Evolutionary conservation across 30 jellyfish, hydroid and myxozoan genomes (phyloP), one percentile per base, ranked within the genome.

Genomic region (Aurelia coerulea): DNA sequence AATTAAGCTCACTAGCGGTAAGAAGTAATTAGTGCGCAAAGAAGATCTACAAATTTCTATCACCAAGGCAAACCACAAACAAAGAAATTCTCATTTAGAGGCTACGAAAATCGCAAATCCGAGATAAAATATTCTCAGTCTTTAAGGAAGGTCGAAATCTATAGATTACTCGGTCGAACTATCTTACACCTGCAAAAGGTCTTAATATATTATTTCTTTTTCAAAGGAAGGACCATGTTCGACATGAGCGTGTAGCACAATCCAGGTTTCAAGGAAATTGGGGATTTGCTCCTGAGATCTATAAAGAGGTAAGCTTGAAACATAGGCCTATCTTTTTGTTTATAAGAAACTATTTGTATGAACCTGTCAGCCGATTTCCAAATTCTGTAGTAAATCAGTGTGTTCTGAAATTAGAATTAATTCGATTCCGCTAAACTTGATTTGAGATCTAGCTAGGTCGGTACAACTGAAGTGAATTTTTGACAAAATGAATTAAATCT

Each of bases 201-300:
- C 56, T 46, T 46, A 46, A 46, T 46, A 39, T 39, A 39, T 46
- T 14, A 46, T 46, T 7, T 46, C 14, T 39, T 70, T 72, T 37
- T 66, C 74, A 13, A 46, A 94, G 98, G 98, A 94, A 94, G 75
- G 98, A 94, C 56, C 97, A 94, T 90, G 85, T 89, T 58, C 88
- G 72, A 16, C 65, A 96, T 29, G 98, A 94, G 64, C 19, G 71
- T 4, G 23, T 76, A 35, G 91, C 98, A 1, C 98, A 89, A 65
- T 76, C 88, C 68, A 95, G 73, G 84, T 94, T 90, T 83, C 98
- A 96, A 29, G 94, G 88, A 60, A 84, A 85, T 88, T 94, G 98
- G 98, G 98, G 98, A 78, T 94, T 52, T 46, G 80, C 89, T 3
- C 82, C 97, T 14, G 95, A 94, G 0, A 85, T 88, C 12, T 93